These are phyloP conservation scores for Apostichopus leukothele DNA, from an alignment of 53 echinoderm and acorn worm genomes.

Conservation along the genomic window DNA sequence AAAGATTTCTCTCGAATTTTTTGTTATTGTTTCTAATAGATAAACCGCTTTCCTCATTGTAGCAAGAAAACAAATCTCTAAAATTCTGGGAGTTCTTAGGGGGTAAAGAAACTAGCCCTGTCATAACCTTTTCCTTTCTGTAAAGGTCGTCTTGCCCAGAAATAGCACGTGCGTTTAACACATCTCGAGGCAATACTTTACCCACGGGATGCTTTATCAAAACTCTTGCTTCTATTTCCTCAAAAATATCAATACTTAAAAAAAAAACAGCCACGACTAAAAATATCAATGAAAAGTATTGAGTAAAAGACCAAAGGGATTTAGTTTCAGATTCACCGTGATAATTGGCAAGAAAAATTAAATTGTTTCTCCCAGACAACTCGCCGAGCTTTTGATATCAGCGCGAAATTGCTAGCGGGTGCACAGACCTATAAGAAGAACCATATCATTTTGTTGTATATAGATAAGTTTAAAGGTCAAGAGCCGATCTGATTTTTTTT, in stretches of 20 bases:
- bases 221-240: neutral
- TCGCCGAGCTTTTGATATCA: conserved; percentile 19
- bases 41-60: neutral
- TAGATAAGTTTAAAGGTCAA: conserved; percentile 26
- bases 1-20: neutral
- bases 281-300: neutral
- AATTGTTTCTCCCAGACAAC: conserved; percentile 39
- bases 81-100: neutral
- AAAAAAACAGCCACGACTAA: neutral
- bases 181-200: conserved; percentile 11
- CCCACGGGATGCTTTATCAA: conserved; percentile 35
- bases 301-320: conserved; percentile 3
- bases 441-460: neutral
- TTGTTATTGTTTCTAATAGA: neutral
- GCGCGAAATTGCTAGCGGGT: conserved; percentile 28
- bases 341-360: conserved; percentile 41
- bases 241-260: conserved; percentile 24
- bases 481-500: neutral
- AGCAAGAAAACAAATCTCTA: neutral
- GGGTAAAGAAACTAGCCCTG: neutral
- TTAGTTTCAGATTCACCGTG: conserved; percentile 34
- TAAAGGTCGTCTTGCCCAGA: neutral
- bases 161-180: conserved; percentile 3
- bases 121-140: neutral
- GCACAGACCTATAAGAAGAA: conserved; percentile 4